Conservation (phyloP, 2,797 vertebrate species). For the Acanthurus lineatus region DNA sequence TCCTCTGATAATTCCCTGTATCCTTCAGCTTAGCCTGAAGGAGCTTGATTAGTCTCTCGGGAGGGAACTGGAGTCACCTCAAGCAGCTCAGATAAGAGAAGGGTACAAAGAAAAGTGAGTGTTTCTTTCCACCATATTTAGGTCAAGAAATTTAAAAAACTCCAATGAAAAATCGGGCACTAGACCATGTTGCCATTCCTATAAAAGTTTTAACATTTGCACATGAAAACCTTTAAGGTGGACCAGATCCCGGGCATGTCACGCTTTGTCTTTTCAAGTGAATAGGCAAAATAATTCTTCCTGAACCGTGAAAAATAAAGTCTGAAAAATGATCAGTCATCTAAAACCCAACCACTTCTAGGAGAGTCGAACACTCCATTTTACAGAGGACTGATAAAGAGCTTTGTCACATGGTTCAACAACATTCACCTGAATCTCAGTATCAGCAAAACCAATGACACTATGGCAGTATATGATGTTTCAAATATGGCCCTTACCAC, state of each 20-base stretch:
- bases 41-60: constrained; percentile 31
- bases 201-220: not conserved
- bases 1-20: constrained; percentile 34
- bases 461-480: no score
- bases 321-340: not conserved
- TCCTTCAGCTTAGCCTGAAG: constrained; percentile 44
- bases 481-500: no score
- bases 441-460: not conserved
- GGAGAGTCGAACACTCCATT: not conserved
- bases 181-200: not conserved
- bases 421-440: not conserved
- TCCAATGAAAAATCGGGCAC: not conserved
- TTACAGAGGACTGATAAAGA: not conserved
- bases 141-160: not conserved
- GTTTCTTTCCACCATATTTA: not conserved
- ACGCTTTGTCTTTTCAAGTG: not conserved
- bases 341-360: not conserved
- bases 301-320: not conserved
- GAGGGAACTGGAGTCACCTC: constrained; percentile 10
- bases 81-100: constrained; percentile 5
- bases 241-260: not conserved
- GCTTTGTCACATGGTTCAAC: not conserved
- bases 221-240: not conserved
- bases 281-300: not conserved
- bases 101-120: no score